phyloP scores from a whole-genome alignment of 2,113 vertebrate species.

The Arvicanthis niloticus region DNA sequence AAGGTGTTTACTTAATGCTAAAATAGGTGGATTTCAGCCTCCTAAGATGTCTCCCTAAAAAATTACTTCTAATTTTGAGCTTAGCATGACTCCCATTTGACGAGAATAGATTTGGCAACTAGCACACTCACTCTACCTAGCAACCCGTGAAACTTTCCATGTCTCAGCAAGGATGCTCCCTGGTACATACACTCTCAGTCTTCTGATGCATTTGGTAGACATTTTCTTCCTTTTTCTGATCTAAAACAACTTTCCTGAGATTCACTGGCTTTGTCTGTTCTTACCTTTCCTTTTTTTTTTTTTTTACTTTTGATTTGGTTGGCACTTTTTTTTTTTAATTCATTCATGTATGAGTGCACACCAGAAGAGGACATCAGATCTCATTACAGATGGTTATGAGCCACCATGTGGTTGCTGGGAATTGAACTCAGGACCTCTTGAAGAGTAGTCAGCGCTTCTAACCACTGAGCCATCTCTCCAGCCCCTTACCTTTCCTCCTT shows the following conservation, averaged over 20 bases:
- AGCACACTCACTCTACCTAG: not conserved
- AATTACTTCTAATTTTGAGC: constrained; percentile 28
- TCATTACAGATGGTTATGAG: too few relatives aligned
- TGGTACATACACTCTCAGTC: not conserved
- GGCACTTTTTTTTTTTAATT: too few relatives aligned
- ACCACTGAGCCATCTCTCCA: too few relatives aligned
- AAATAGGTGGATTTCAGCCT: constrained; percentile 49
- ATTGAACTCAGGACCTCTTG: too few relatives aligned
- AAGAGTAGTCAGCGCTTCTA: too few relatives aligned
- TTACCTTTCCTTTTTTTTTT: not conserved
- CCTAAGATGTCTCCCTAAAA: constrained; percentile 8
- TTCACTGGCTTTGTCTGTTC: not conserved
- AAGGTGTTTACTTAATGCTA: constrained; percentile 53
- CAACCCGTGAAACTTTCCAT: not conserved
- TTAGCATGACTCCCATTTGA: constrained; percentile 4
- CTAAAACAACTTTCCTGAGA: not conserved
- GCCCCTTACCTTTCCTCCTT: not conserved
- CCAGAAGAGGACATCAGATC: too few relatives aligned
- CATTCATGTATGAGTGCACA: too few relatives aligned
- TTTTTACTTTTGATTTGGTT: too few relatives aligned
- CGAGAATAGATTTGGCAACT: not conserved
- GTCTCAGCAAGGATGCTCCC: not conserved
- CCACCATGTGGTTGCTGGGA: too few relatives aligned
- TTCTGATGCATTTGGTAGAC: not conserved
- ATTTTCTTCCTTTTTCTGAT: not conserved